phyloP scores from a whole-genome alignment of 92 coral and sea anemone species.

The Porites cylindrica region DNA sequence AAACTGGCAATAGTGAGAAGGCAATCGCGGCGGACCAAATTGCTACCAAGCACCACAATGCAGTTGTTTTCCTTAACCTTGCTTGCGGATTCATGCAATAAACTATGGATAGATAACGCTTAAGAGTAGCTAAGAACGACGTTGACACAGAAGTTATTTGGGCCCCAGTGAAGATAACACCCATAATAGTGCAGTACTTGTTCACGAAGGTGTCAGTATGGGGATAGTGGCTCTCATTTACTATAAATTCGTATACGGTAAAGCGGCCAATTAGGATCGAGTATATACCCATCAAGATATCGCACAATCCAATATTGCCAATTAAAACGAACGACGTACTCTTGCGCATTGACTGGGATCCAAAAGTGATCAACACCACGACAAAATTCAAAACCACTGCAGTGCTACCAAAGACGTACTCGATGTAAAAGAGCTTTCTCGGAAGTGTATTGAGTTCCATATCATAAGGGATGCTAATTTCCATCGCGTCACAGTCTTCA shows the following conservation, averaged over 20 bases:
- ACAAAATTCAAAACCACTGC: conserved; percentile 45
- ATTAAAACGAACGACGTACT: conserved; percentile 65
- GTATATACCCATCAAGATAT: conserved; percentile 68
- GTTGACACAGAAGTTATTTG: conserved; percentile 65
- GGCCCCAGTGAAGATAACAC: conserved; percentile 64
- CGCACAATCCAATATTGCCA: conserved; percentile 71
- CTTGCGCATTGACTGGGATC: conserved; percentile 45
- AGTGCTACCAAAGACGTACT: conserved; percentile 59
- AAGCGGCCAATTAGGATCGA: conserved; percentile 65
- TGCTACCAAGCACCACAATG: conserved; percentile 16
- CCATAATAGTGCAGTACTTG: conserved; percentile 64
- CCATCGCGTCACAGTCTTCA: conserved; percentile 14
- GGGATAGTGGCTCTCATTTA: conserved; percentile 31
- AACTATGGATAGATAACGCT: conserved; percentile 60
- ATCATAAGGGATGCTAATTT: conserved; percentile 30
- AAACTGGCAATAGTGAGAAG: conserved; percentile 56
- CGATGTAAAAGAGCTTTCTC: conserved; percentile 59
- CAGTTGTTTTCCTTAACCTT: conserved; percentile 31
- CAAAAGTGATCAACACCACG: conserved; percentile 36
- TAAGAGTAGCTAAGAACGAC: conserved; percentile 64
- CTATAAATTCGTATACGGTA: conserved; percentile 70
- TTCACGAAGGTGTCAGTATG: conserved; percentile 64
- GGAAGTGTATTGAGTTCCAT: conserved; percentile 48
- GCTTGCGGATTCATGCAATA: conserved; percentile 69
- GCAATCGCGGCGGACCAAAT: conserved; percentile 58